Evolutionary conservation across 53 echinoderm and acorn worm genomes (phyloP).

Genomic region (Echinarachnius parma): DNA sequence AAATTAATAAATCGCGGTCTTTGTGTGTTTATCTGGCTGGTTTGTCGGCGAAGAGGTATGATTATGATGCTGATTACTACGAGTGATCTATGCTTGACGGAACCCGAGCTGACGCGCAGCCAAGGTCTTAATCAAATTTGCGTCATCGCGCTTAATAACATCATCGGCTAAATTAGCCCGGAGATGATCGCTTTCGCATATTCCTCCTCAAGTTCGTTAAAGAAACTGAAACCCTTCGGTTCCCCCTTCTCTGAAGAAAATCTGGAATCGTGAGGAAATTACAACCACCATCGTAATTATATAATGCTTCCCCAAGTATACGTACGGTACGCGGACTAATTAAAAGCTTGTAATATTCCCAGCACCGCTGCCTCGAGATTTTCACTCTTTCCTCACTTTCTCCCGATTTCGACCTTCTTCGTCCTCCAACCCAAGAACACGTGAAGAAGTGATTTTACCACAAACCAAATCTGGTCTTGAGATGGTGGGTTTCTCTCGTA

Average conservation of each 20-base stretch:
- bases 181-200: constrained; percentile 18
- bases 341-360: constrained; percentile 8
- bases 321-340: constrained; percentile 2
- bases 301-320: not conserved
- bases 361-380: not conserved
- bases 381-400: too few species aligned
- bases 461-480: constrained; percentile 14
- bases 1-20: constrained; percentile 32
- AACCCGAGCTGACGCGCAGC: constrained; percentile 5
- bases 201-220: not conserved
- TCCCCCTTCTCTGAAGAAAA: constrained; percentile 1
- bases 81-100: constrained; percentile 22
- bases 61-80: too few species aligned
- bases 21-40: constrained; percentile 32
- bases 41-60: constrained; percentile 5
- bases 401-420: too few species aligned
- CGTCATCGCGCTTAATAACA: constrained; percentile 41
- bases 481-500: not conserved
- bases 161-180: constrained; percentile 34
- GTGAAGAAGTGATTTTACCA: constrained; percentile 13
- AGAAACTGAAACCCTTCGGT: not conserved
- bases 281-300: too few species aligned
- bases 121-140: constrained; percentile 21
- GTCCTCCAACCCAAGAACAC: not conserved
- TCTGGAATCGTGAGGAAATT: constrained; percentile 12